Base-by-base conservation (phyloP, 2,113 vertebrate species). In the Tragelaphus scriptus region DNA sequence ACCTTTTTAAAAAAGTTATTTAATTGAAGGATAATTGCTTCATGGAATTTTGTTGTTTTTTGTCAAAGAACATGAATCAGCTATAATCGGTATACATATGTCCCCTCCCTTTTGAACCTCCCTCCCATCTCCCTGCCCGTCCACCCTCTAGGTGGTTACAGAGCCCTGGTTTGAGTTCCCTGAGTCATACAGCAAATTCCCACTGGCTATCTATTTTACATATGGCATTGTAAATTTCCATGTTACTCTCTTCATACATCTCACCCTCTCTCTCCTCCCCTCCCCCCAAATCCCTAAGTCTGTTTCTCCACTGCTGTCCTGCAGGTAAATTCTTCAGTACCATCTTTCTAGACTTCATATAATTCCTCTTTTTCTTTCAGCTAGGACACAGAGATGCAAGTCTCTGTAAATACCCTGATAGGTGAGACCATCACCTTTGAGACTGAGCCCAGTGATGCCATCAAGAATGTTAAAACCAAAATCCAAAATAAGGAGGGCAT, bases 261-360 rank as follows among this genome's bases (percentile, higher is more conserved):
- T 71, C 68, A 71, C n/a, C 65, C n/a, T 71, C 68, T 71, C 19
- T 36, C n/a, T 6, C 68, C 68, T 71, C 68, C n/a, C 19, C 19
- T 40, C 68, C 9, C n/a, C 10, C 5, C 0, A 0, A n/a, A 71
- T 71, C 68, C n/a, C n/a, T 71, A 40, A 40, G 68, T 71, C n/a
- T 71, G n/a, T 71, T 71, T 71, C 10, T 71, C 68, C 19, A 23
- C 6, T 23, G 68, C 19, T 71, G 68, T 40, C n/a, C n/a, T 71
- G n/a, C 19, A 40, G n/a, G n/a, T 71, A 71, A 40, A 13, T 23
- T 71, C 68, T 71, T 40, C 68, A 71, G 19, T 1, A 71, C 10
- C n/a, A 12, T 71, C n/a, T 71, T 71, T 71, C n/a, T 71, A 71
- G n/a, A 40, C 3, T 75, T 10, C 19, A 3, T 23, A 75, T 40